Percentiles rank a stretch among this genome's conserved stretches.
Evolutionary conservation across 2,888 invertebrate genomes (phyloP).

Genomic region (Cephus rjabovi): DNA sequence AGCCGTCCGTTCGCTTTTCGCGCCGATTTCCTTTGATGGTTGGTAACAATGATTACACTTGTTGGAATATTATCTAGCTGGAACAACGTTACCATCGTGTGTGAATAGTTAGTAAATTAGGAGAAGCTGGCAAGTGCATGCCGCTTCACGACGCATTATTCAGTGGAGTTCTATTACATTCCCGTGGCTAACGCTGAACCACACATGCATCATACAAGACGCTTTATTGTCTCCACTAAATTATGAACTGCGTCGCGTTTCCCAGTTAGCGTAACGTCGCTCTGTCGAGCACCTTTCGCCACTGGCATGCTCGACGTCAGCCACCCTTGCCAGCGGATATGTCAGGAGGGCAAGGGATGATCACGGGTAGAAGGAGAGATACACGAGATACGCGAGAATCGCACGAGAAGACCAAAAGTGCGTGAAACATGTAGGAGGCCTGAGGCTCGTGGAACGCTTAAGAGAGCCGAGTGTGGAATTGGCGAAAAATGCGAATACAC

Average conservation of each 20-base stretch:
- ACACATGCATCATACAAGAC: slow-evolving; percentile 18
- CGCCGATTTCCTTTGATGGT: neutral
- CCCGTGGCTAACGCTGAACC: slow-evolving; percentile 19
- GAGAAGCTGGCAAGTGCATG: neutral
- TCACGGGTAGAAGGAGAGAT: neutral
- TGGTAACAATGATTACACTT: neutral
- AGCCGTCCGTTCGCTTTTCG: neutral
- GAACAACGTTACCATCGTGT: neutral
- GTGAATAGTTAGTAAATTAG: neutral
- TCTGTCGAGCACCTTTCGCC: neutral
- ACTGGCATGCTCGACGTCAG: neutral
- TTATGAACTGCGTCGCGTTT: slow-evolving; percentile 7
- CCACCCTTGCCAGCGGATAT: neutral
- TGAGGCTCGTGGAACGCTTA: neutral
- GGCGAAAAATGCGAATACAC: slow-evolving; percentile 59
- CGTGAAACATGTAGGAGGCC: neutral
- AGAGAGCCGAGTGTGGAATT: slow-evolving; percentile 23
- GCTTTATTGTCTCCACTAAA: slow-evolving; percentile 20
- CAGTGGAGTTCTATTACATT: slow-evolving; percentile 21
- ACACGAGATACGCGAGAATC: neutral
- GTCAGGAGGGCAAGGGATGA: neutral
- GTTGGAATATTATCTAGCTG: neutral
- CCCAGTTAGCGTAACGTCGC: neutral
- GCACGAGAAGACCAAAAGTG: slow-evolving; percentile 16
- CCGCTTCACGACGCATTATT: slow-evolving; percentile 18